Percentiles rank a stretch among this genome's conserved stretches.
These are phyloP conservation scores for Microcebus jonahi DNA, from an alignment of 2,113 vertebrate species.

Conservation along the genomic window DNA sequence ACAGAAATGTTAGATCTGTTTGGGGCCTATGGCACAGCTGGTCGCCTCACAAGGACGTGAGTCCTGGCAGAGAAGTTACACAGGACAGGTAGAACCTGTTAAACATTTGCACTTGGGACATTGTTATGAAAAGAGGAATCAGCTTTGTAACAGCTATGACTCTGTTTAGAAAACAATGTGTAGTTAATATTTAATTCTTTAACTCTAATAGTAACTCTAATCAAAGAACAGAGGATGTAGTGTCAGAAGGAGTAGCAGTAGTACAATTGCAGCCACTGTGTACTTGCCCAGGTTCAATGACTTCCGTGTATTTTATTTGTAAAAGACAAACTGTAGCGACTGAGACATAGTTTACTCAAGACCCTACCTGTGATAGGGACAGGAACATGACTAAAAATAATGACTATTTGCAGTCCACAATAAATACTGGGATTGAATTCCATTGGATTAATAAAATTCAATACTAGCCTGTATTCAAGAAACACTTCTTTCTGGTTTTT, in stretches of 20 bases:
- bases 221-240: background rate
- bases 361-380: background rate
- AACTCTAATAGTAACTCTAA: background rate
- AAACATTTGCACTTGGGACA: background rate
- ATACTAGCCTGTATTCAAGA: background rate
- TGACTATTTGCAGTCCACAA: background rate
- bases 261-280: background rate
- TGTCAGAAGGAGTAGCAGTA: background rate
- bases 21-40: background rate
- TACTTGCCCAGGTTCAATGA: background rate
- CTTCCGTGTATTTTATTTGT: background rate
- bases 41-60: background rate
- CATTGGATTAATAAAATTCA: background rate
- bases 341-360: background rate
- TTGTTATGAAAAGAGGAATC: background rate
- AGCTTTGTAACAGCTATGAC: background rate
- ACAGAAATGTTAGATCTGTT: background rate
- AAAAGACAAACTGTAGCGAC: background rate
- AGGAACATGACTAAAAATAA: background rate
- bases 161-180: background rate
- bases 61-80: background rate
- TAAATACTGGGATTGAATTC: background rate
- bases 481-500: background rate
- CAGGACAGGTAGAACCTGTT: rapidly evolving
- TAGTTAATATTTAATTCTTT: background rate